Evolutionary conservation across 2,113 vertebrate species (phyloP), one percentile per base, ranked within the genome.

Genomic region (Gasterosteus aculeatus): DNA sequence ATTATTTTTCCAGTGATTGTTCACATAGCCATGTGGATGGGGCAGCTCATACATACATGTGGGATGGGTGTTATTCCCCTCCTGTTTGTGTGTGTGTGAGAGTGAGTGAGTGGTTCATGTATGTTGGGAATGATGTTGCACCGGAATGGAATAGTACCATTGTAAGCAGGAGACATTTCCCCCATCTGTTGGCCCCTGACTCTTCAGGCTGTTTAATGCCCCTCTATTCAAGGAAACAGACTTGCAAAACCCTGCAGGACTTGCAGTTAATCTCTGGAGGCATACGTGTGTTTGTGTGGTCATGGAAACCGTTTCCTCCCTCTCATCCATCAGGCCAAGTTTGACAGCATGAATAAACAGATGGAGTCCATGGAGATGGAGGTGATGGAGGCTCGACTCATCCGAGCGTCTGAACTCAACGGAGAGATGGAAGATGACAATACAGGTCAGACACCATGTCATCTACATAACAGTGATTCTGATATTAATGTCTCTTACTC

Each of bases 311-410:
- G 1, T 29, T 58, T 56, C 63, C 57, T 79, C 22, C 51, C n/a
- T 66, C 38, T 73, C 11, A 0, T 71, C 56, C 56, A 31, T 29
- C 92, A 99, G 98, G 93, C 91, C 75, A 97, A 97, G 87, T 98
- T 96, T 0, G 97, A 99, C 77, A 93, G 92, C 11, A 94, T 96
- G 92, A 98, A 96, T 89, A 99, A 98, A 82, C 95, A 97, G 84
- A 96, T 95, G 96, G 97, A 98, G 73, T 95, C 95, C 0, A 98
- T 99, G 97, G 98, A 99, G 88, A 96, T 99, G 95, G 98, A 99
- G 71, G 97, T 99, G 92, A 98, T 98, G 96, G 98, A 99, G 82
- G 96, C 97, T 71, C 93, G 97, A 47, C 96, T 99, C 80, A 96
- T 99, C 81, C 93, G 96, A n/a, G 97, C 97, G 0, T 96, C 97